These are phyloP conservation scores for Sphinx pinastri DNA, from an alignment of 2,888 invertebrate genomes.

Conservation along the genomic window DNA sequence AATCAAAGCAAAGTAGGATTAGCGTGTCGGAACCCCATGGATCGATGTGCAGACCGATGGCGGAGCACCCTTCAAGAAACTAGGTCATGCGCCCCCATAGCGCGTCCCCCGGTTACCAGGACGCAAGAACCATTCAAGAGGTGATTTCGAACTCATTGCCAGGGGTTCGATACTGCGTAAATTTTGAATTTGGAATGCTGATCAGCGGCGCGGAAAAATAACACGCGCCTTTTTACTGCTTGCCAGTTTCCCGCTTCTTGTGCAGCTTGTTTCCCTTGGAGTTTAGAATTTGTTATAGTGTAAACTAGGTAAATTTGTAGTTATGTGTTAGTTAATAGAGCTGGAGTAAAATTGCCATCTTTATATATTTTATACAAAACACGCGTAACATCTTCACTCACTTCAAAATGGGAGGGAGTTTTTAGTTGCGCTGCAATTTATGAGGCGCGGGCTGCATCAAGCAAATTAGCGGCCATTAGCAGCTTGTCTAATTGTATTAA, in stretches of 20 bases:
- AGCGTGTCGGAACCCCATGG: slow-evolving; percentile 50
- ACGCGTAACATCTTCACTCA: not conserved
- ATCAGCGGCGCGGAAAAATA: not conserved
- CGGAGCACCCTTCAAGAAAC: slow-evolving; percentile 67
- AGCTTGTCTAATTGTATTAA: slow-evolving; percentile 72
- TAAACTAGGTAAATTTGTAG: too few species aligned
- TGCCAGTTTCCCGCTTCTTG: not conserved
- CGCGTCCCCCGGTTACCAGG: slow-evolving; percentile 66
- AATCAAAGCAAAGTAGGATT: slow-evolving; percentile 27
- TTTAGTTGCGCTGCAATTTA: not conserved
- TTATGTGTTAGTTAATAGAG: too few species aligned
- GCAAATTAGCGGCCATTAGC: slow-evolving; percentile 29
- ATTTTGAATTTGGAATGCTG: slow-evolving; percentile 16
- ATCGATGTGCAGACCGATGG: slow-evolving; percentile 70
- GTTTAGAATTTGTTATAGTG: too few species aligned
- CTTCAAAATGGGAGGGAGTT: not conserved
- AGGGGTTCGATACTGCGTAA: slow-evolving; percentile 10
- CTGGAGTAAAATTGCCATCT: too few species aligned
- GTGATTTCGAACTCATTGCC: slow-evolving; percentile 24
- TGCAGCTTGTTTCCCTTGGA: not conserved
- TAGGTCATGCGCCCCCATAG: slow-evolving; percentile 74
- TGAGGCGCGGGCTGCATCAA: slow-evolving; percentile 8
- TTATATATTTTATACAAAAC: too few species aligned
- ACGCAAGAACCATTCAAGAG: slow-evolving; percentile 36
- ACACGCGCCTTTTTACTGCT: not conserved